Evolutionary conservation across 2,113 vertebrate species (phyloP).

Genomic region (Bambusicola thoracicus): DNA sequence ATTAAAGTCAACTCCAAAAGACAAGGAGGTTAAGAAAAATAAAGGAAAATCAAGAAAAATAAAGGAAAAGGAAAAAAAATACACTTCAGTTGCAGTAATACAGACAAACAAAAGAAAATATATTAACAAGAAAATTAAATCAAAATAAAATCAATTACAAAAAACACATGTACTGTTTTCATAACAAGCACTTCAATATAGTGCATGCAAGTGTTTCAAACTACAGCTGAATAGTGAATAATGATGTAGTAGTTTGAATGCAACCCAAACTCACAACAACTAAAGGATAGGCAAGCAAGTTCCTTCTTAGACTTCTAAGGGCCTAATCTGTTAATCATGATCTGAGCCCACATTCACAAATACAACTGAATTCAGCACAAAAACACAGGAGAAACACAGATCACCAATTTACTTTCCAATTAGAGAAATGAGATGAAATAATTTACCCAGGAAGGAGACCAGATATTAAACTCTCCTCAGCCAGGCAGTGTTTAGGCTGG

Average conservation of each 20-base stretch:
- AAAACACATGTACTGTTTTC: background rate
- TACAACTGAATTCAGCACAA: background rate
- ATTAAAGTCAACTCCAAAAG: background rate
- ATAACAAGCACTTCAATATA: background rate
- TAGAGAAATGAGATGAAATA: background rate
- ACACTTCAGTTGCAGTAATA: background rate
- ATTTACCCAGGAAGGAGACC: background rate
- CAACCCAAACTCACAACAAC: background rate
- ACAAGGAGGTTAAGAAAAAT: background rate
- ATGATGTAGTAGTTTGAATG: background rate
- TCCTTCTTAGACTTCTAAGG: background rate
- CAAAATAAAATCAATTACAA: background rate
- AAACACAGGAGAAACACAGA: background rate
- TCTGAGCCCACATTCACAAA: background rate
- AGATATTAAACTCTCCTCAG: background rate
- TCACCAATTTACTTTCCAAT: background rate
- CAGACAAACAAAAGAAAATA: background rate
- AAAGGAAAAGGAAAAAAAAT: rapidly evolving
- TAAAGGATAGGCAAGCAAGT: background rate
- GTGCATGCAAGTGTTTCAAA: rapidly evolving
- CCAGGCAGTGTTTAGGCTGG: background rate
- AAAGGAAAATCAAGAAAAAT: rapidly evolving
- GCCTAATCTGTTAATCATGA: background rate
- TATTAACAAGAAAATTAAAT: background rate
- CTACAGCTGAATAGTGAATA: background rate